Conservation (phyloP, 2,888 invertebrate species). For the Callyntrura guangdongensis region DNA sequence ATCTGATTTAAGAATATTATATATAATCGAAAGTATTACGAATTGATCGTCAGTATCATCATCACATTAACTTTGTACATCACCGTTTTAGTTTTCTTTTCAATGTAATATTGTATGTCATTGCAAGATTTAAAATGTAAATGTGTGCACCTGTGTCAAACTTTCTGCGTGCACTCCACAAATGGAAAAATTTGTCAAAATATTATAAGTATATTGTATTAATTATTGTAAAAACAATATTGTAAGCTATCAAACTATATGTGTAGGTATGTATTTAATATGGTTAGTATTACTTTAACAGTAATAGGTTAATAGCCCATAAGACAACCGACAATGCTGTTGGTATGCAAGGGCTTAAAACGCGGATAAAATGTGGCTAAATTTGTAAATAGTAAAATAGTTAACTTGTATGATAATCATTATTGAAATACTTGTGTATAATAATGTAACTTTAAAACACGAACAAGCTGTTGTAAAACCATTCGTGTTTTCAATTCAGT, state of each 20-base stretch:
- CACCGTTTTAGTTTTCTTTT: background rate
- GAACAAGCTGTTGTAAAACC: slow-evolving; percentile 18
- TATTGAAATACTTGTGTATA: background rate
- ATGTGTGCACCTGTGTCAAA: background rate
- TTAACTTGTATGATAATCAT: background rate
- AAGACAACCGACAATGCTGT: background rate
- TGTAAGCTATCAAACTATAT: background rate
- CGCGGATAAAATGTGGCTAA: background rate
- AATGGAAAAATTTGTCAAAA: background rate
- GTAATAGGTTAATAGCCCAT: background rate
- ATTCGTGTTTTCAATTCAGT: slow-evolving; percentile 6
- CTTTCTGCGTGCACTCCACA: background rate
- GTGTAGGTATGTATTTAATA: background rate
- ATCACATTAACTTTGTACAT: slow-evolving; percentile 9
- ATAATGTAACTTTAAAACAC: slow-evolving; percentile 27
- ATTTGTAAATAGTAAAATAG: background rate
- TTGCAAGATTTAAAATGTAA: background rate
- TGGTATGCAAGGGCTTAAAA: slow-evolving; percentile 4
- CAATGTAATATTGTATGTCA: slow-evolving; percentile 16
- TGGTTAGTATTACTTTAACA: background rate
- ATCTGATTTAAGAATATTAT: slow-evolving; percentile 46
- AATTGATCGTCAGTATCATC: slow-evolving; percentile 55
- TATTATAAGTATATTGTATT: slow-evolving; percentile 1
- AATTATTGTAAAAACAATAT: slow-evolving; percentile 6
- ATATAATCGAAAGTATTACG: slow-evolving; percentile 54